Base-by-base conservation (phyloP, 2,113 vertebrate genomes). In the Stercorarius parasiticus region DNA sequence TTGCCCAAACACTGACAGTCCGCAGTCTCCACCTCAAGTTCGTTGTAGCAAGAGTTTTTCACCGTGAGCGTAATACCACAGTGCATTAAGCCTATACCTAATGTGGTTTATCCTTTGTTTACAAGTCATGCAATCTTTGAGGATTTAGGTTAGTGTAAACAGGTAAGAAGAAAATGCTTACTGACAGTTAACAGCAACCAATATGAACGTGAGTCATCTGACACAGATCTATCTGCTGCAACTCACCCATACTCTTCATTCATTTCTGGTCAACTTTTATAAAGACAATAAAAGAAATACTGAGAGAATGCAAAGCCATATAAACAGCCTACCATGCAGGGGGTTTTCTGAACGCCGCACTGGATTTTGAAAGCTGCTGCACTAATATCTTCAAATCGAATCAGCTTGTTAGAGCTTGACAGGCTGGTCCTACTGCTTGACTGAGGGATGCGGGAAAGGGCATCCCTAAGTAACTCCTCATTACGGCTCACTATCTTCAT, bases 321-420 rank as follows among this genome's bases (percentile, higher is more conserved):
- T 25, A 55, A 55, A 52, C 29, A 65, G 15, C 89, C 10, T 99
- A 99, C 99, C 97, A 98, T 99, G 96, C 99, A 99, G 22, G 99
- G 99, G 4, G 99, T 99, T 97, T 98, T 99, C 98, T 99, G 99
- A 32, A 99, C 93, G 70, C 94, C 98, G 1, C 95, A 87, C 92
- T 99, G 99, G 95, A 99, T 99, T 97, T 98, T 99, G 96, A 99
- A 98, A 85, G 99, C 98, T 4, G 99, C 99, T 9, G 98, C 98
- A 55, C 98, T 99, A 96, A 99, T 99, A 90, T 99, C 99, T 97
- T 99, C 98, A 80, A 99, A 99, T 79, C 98, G 97, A 89, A 99
- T 98, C 69, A 97, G 89, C 82, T 97, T 97, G 59, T 94, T 96
- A 56, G n/a, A 85, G 81, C 97, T 98, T 53, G 98, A 91, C 20